Conservation (phyloP, 2,113 vertebrate genomes). For the Athene cunicularia region DNA sequence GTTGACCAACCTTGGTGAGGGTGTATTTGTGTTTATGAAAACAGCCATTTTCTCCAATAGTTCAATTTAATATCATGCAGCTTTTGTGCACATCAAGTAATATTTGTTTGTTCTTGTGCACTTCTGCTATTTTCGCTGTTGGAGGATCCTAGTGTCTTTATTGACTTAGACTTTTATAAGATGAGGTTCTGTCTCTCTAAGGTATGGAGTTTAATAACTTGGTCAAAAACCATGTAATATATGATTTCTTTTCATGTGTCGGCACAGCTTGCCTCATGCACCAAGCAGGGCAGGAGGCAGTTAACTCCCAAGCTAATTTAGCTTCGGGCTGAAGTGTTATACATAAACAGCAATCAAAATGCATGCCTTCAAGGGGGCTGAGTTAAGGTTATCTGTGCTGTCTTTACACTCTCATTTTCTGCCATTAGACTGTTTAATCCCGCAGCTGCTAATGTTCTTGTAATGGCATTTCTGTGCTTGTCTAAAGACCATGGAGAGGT, state of each 20-base stretch:
- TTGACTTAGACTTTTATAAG: conserved; percentile 64
- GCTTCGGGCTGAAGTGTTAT: conserved; percentile 40
- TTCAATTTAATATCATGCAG: conserved; percentile 8
- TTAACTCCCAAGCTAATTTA: conserved; percentile 59
- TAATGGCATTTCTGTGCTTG: conserved; percentile 49
- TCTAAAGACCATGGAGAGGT: background rate
- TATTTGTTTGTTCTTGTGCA: conserved; percentile 44
- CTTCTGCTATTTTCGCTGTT: background rate
- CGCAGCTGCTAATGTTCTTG: conserved; percentile 50
- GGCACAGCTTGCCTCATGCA: conserved; percentile 25
- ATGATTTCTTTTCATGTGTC: conserved; percentile 10
- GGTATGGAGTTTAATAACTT: conserved; percentile 64
- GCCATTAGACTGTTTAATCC: conserved; percentile 54
- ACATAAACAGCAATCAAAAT: conserved; percentile 64
- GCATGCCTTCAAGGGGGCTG: conserved; percentile 16
- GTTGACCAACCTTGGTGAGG: background rate
- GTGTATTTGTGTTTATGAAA: background rate
- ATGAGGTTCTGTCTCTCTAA: conserved; percentile 56
- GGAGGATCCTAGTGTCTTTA: conserved; percentile 41
- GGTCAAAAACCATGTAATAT: conserved; percentile 50
- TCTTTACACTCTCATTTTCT: conserved; percentile 63
- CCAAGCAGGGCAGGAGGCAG: conserved; percentile 58
- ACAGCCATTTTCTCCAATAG: background rate
- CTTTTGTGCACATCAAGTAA: conserved; percentile 14
- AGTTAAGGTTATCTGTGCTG: conserved; percentile 59